These are phyloP conservation scores for Chamaetylas fuelleborni DNA, from an alignment of 2,113 vertebrate genomes.

Conservation along the genomic window DNA sequence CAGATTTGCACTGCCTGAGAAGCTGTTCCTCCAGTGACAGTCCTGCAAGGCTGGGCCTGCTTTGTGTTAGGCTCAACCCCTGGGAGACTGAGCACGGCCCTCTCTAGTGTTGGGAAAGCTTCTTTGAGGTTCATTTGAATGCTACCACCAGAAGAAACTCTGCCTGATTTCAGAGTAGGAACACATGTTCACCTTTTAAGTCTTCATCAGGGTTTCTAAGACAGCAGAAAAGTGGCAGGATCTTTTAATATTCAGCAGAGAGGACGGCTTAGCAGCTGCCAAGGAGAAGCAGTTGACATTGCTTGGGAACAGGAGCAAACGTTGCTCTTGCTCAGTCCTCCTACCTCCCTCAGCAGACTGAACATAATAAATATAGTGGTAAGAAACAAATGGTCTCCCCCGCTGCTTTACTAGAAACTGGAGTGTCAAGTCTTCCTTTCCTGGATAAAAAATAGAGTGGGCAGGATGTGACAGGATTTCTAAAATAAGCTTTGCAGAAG, in stretches of 20 bases:
- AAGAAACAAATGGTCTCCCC: conserved; percentile 56
- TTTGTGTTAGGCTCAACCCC: background rate
- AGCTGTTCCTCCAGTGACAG: background rate
- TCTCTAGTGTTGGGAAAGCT: background rate
- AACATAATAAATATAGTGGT: conserved; percentile 57
- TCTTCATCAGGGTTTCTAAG: background rate
- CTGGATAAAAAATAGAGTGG: conserved; percentile 36
- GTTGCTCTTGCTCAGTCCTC: background rate
- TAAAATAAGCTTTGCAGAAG: conserved; percentile 53
- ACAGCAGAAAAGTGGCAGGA: background rate
- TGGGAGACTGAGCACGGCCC: background rate
- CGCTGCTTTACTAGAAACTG: conserved; percentile 38
- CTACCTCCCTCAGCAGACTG: background rate
- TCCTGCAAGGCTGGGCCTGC: background rate
- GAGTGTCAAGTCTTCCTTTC: conserved; percentile 52
- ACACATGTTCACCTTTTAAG: background rate
- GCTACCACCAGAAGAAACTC: background rate
- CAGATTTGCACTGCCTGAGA: background rate
- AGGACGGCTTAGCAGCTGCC: conserved; percentile 12
- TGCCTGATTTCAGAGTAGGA: background rate
- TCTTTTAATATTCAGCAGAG: background rate
- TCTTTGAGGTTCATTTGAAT: background rate
- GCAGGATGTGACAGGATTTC: conserved; percentile 45
- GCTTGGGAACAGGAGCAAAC: background rate
- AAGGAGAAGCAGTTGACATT: background rate